These are phyloP conservation scores for Tetheella fluctuosa DNA, from an alignment of 2,888 invertebrate genomes.

Conservation along the genomic window DNA sequence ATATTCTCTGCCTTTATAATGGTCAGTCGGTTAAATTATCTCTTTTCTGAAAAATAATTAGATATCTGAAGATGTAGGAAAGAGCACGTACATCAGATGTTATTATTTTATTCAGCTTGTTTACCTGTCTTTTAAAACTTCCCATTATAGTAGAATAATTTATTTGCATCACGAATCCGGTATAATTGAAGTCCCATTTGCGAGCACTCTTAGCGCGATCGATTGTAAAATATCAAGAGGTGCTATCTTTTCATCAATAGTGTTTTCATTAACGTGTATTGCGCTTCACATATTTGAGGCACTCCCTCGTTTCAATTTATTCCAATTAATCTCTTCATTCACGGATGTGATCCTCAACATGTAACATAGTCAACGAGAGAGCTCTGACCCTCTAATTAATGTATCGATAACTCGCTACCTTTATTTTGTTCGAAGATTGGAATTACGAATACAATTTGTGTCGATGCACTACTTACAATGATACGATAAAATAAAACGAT, in stretches of 20 bases:
- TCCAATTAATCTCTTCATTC: slow-evolving; percentile 40
- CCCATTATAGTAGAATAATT: background rate
- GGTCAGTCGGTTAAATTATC: background rate
- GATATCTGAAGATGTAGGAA: background rate
- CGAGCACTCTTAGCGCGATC: slow-evolving; percentile 9
- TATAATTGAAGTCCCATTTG: background rate
- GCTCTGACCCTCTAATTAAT: slow-evolving; percentile 16
- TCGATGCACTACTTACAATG: background rate
- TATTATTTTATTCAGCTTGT: background rate
- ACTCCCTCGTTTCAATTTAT: slow-evolving; percentile 36
- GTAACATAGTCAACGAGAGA: slow-evolving; percentile 20
- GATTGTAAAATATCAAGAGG: slow-evolving; percentile 15
- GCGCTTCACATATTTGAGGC: slow-evolving; percentile 29
- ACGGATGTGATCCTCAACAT: slow-evolving; percentile 22
- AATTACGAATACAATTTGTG: background rate
- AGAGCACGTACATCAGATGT: background rate
- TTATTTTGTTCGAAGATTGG: background rate
- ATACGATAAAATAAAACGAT: background rate
- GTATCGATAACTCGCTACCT: background rate
- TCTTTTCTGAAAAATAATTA: background rate
- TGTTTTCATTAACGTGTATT: slow-evolving; percentile 17
- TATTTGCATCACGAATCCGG: background rate
- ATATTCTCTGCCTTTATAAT: background rate
- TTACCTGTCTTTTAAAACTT: background rate
- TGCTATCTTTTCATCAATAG: slow-evolving; percentile 7